A percentile compares a stretch with the other conserved stretches of the same genome.
Conservation (phyloP, 2,888 invertebrate genomes). For the Strigamia transsilvanica region DNA sequence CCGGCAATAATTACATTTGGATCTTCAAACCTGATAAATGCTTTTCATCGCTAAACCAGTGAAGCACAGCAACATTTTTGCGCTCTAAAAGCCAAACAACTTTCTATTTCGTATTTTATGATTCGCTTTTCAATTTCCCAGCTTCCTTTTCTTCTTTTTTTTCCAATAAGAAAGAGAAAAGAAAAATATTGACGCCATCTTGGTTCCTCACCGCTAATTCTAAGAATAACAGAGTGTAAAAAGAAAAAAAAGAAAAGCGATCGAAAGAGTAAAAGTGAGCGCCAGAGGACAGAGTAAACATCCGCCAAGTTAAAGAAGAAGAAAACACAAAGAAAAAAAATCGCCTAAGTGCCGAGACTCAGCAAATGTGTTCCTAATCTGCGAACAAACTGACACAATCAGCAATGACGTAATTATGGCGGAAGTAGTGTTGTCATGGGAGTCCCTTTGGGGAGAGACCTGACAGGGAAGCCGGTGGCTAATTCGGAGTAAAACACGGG, state of each 20-base stretch:
- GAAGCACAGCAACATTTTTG: too few species aligned
- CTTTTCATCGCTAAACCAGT: too few species aligned
- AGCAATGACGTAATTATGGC: conserved; percentile 39
- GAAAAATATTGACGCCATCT: not conserved
- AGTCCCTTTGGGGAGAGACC: conserved; percentile 18
- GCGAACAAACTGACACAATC: conserved; percentile 39
- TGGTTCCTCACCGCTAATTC: conserved; percentile 26
- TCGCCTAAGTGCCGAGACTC: not conserved
- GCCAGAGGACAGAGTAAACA: conserved; percentile 27
- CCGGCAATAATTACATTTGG: not conserved
- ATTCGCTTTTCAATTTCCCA: too few species aligned
- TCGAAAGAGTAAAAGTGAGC: conserved; percentile 7
- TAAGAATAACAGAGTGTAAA: conserved; percentile 28
- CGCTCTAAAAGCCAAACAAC: too few species aligned
- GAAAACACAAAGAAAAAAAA: not conserved
- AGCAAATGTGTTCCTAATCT: conserved; percentile 36
- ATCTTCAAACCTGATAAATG: not conserved
- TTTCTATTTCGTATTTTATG: too few species aligned
- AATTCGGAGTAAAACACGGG: conserved; percentile 28
- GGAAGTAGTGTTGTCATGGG: conserved; percentile 31
- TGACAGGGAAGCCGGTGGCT: conserved; percentile 21
- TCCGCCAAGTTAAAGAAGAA: conserved; percentile 10
- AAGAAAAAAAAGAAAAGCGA: not conserved
- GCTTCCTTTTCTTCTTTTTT: too few species aligned
- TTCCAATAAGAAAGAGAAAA: not conserved